These are phyloP conservation scores for Lethocerus indicus DNA, from an alignment of 1,140 invertebrate species.

Conservation along the genomic window DNA sequence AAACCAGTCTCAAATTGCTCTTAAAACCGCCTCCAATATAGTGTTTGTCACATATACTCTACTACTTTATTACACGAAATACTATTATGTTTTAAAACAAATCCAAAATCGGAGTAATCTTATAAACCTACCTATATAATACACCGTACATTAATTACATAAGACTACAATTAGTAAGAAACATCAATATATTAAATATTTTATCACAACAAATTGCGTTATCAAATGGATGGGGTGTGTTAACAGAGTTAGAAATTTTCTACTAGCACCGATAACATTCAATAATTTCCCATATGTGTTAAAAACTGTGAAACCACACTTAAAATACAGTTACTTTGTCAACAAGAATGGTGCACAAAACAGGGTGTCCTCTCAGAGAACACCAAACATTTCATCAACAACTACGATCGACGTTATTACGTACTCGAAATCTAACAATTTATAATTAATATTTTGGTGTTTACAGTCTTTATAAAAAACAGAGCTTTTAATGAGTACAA, in stretches of 20 bases:
- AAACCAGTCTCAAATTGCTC: constrained; percentile 10
- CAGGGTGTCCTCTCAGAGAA: no score
- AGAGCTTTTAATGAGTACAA: no score
- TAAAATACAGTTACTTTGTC: no score
- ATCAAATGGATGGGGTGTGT: constrained; percentile 14
- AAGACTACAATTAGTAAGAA: constrained; percentile 14
- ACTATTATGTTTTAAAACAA: constrained; percentile 11
- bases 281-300: no score
- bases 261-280: constrained; percentile 8
- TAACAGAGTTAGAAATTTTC: constrained; percentile 4
- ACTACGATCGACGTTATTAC: no score
- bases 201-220: constrained; percentile 14
- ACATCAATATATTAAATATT: constrained; percentile 13
- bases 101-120: constrained; percentile 8
- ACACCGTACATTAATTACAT: constrained; percentile 13
- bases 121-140: constrained; percentile 9
- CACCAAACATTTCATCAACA: no score
- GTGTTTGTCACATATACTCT: no score
- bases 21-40: no score
- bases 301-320: not conserved
- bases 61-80: constrained; percentile 11
- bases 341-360: no score
- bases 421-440: no score
- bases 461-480: constrained; percentile 10
- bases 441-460: no score